Evolutionary conservation across 2,797 vertebrate species (phyloP), one percentile per base, ranked within the genome.

Genomic region (Parotocinclus haroldoi): DNA sequence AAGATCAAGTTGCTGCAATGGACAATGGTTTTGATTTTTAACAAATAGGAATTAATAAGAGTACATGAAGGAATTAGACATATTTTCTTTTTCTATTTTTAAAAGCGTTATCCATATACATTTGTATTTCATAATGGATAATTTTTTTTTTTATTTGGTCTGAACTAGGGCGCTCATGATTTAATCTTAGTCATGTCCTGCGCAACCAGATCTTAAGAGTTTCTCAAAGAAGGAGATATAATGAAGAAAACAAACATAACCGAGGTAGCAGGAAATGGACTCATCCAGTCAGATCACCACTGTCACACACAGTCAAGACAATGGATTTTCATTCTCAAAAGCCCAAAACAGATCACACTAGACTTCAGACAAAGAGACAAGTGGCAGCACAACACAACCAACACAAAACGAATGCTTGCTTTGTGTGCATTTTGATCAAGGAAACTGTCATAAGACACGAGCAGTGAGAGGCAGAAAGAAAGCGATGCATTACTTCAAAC

Each of bases 121-220:
- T 62, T 16, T 11, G 2, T 27, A 48, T 40, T 10, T 53, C 0
- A 19, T 19, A 6, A 37, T 42, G 11, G 37, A 10, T 71, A 5
- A 27, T 27, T 2, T 27, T 27, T 27, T 27, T 27, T 2, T 27
- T 27, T n/a, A n/a, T 38, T 27, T n/a, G 4, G 12, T 42, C 7
- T 50, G n/a, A 48, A 58, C 10, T 54, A 17, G 6, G 10, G 10
- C 16, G 19, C 10, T 45, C 38, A 37, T 12, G 10, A 17, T 17
- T 44, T n/a, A 19, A 16, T 65, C 10, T 60, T 54, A 19, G 61
- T 56, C 16, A 42, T 37, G 17, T 57, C 12, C 44, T 69, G 75
- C 27, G 72, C 85, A 85, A 85, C 87, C 85, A 85, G 86, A 88
- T 83, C 86, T 81, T 74, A 83, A 69, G 78, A 69, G 78, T 83